Evolutionary conservation across 1,140 invertebrate species (phyloP).

Genomic region (Physella acuta): DNA sequence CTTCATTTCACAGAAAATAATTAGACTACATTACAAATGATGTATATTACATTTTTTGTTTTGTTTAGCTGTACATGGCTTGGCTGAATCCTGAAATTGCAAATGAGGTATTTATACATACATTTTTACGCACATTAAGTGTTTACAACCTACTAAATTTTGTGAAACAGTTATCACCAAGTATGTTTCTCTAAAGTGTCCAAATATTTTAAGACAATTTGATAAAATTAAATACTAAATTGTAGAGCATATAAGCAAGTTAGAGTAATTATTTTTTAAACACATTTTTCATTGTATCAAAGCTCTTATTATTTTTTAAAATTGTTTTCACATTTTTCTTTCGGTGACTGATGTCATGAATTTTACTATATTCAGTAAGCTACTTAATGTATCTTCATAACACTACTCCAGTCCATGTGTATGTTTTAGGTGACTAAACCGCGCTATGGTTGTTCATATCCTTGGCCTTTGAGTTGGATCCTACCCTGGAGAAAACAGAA

Average conservation of each 20-base stretch:
- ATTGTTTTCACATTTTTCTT: background rate
- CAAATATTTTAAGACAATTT: too few species aligned
- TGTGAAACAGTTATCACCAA: too few species aligned
- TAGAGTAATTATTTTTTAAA: background rate
- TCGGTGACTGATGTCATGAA: background rate
- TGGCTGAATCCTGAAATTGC: conserved; percentile 24
- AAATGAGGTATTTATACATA: conserved; percentile 4
- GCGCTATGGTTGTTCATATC: conserved; percentile 85
- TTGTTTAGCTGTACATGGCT: conserved; percentile 23
- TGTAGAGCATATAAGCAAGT: too few species aligned
- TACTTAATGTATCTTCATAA: background rate
- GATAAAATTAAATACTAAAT: too few species aligned
- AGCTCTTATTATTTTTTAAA: background rate
- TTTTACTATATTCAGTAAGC: background rate
- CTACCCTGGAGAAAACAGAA: conserved; percentile 78
- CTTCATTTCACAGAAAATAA: background rate
- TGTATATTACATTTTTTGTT: background rate
- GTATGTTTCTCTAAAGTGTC: too few species aligned
- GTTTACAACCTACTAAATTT: too few species aligned
- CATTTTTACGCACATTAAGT: background rate
- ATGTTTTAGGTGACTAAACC: conserved; percentile 70
- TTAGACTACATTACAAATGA: background rate
- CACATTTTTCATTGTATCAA: background rate
- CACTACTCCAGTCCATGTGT: too few species aligned
- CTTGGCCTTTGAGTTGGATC: conserved; percentile 86